These are phyloP conservation scores for Amblyornis subalaris DNA, from an alignment of 2,113 vertebrate genomes.

Conservation along the genomic window DNA sequence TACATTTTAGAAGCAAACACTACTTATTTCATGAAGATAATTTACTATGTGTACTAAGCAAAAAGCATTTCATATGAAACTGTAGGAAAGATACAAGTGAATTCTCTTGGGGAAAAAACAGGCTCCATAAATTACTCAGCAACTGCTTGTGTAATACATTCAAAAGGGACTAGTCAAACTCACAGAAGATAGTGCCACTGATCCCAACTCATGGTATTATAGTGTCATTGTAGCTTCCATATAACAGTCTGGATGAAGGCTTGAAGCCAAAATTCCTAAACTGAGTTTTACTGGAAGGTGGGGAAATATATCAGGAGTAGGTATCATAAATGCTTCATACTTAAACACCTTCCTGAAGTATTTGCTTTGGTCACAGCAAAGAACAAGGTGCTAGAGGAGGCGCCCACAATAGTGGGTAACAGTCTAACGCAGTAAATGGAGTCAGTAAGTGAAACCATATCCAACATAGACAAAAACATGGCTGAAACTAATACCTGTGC, in stretches of 20 bases:
- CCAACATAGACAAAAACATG: background rate
- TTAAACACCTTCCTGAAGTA: background rate
- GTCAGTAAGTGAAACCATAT: background rate
- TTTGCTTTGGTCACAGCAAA: background rate
- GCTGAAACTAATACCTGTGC: background rate
- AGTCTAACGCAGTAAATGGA: background rate
- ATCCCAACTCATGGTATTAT: background rate
- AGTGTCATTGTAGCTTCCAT: background rate
- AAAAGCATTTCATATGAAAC: background rate
- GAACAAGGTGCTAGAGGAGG: background rate
- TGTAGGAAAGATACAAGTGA: background rate
- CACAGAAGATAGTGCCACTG: background rate
- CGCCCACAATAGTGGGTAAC: accelerated
- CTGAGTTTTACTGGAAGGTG: background rate
- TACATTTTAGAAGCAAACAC: background rate
- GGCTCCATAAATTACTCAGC: background rate
- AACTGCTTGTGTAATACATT: background rate
- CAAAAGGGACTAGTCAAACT: background rate
- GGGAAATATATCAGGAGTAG: background rate
- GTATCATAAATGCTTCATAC: background rate
- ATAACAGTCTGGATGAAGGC: background rate
- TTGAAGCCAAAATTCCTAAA: background rate
- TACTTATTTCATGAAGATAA: background rate
- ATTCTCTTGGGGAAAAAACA: background rate
- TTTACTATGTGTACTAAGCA: background rate